Percentiles rank a stretch among this genome's conserved stretches.
phyloP scores from a whole-genome alignment of 2,888 invertebrate species.

The Drosophila meridiana region DNA sequence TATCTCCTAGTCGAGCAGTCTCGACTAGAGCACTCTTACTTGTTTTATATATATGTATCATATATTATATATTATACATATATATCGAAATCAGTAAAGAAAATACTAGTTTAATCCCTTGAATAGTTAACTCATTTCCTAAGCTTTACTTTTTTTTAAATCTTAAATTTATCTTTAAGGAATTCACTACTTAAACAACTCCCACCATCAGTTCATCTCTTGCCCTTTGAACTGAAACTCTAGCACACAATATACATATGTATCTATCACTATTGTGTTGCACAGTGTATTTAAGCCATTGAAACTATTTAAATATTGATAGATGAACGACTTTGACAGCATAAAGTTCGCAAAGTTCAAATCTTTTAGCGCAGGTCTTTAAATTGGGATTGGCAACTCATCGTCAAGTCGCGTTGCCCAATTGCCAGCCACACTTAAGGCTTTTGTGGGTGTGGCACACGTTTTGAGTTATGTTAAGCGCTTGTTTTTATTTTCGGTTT shows the following conservation, averaged over 20 bases:
- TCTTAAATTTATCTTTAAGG: neutral
- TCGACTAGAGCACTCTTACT: too few relatives aligned
- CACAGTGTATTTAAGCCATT: constrained; percentile 15
- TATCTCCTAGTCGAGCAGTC: too few relatives aligned
- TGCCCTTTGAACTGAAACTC: constrained; percentile 14
- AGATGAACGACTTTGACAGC: constrained; percentile 33
- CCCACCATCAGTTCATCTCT: neutral
- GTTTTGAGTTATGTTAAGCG: constrained; percentile 9
- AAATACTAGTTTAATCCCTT: too few relatives aligned
- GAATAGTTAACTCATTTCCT: neutral
- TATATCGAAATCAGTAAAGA: too few relatives aligned
- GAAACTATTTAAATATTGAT: constrained; percentile 30
- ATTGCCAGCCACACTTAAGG: constrained; percentile 15
- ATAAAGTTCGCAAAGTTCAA: constrained; percentile 42
- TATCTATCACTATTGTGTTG: constrained; percentile 3
- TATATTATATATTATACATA: too few relatives aligned
- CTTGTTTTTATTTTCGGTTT: constrained; percentile 4
- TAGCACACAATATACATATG: neutral
- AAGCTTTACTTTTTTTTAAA: neutral
- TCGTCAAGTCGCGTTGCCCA: constrained; percentile 27
- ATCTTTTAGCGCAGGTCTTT: constrained; percentile 33
- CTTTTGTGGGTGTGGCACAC: constrained; percentile 41
- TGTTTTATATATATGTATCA: too few relatives aligned
- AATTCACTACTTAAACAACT: neutral
- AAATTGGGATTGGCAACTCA: constrained; percentile 27